These are phyloP conservation scores for Pitangus sulphuratus DNA, from an alignment of 2,797 vertebrate genomes.

Conservation along the genomic window DNA sequence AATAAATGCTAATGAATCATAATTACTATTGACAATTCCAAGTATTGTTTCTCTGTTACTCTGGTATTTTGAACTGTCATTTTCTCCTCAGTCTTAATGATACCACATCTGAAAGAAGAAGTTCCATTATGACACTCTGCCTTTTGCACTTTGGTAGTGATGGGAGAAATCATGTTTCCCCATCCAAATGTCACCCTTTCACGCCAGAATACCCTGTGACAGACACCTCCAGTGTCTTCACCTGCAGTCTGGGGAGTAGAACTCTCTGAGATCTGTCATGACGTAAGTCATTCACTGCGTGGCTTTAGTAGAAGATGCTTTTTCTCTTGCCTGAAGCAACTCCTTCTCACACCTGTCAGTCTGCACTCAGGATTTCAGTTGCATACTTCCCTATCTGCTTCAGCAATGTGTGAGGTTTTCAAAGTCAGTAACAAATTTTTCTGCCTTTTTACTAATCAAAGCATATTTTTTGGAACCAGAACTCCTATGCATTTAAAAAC, in stretches of 20 bases:
- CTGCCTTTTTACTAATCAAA: not conserved
- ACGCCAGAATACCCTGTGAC: not conserved
- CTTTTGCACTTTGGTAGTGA: not conserved
- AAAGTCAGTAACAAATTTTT: not conserved
- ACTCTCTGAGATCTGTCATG: not conserved
- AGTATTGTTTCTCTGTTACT: not conserved
- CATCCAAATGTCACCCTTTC: not conserved
- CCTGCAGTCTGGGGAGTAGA: not conserved
- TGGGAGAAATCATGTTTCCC: not conserved
- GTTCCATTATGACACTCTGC: not conserved
- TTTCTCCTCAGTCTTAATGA: not conserved
- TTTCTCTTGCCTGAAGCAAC: not conserved
- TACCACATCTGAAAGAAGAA: not conserved
- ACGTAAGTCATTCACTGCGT: fast-evolving
- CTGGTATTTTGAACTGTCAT: not conserved
- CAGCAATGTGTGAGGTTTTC: not conserved
- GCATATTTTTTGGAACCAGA: not conserved
- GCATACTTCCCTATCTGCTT: not conserved
- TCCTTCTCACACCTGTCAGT: not conserved
- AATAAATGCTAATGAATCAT: not conserved
- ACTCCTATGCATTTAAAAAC: not conserved
- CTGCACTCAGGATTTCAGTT: not conserved
- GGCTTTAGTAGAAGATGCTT: not conserved
- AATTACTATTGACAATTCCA: not conserved
- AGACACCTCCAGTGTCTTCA: not conserved